Base-by-base conservation (phyloP, 2,888 invertebrate species). In the Lasioglossum marginatum region DNA sequence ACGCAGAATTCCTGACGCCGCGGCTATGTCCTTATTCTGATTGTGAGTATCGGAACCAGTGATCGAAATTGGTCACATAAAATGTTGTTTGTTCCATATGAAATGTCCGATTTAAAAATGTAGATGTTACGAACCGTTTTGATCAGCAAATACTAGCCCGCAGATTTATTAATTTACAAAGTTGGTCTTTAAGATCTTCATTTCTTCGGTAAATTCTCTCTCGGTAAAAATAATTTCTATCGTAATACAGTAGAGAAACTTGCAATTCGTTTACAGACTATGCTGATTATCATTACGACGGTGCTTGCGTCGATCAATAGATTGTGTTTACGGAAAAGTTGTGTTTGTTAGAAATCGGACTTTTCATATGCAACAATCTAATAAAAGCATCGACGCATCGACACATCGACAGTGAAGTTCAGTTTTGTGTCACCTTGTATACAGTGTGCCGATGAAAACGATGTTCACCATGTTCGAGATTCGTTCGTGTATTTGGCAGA, bases 1-100 rank as follows among this genome's bases (percentile, higher is more conserved):
- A 85, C 73, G 92, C 93, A 34, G 94, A 94, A 81, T 77, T 92
- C 37, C 88, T 93, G 14, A 79, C 86, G 0, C 92, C 83, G 79
- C 74, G 79, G 10, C 3, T 63, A 16, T 94, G 94, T 72, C 72
- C 88, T 16, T 73, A 84, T 34, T 16, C 87, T 52, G 86, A 90
- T 16, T 19, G 94, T 93, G 73, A 92, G 92, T 91, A 92, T 75
- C 12, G 37, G 14, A 63, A 31, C 6, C 31, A 16, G 31, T 63
- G 63, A 31, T 16, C 60, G 27, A 31, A 63, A 63, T 63, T 14
- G 31, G 14, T 63, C 31, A 16, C 27, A 27, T 1, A 16, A 63
- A 31, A 52, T 2, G 2, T 52, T 57, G n/a, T n/a, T 52, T 57
- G n/a, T n/a, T n/a, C n/a, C 57, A 4, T 4, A 12, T 57, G 12